Conservation (phyloP, 2,113 vertebrate genomes). For the Melozone crissalis region DNA sequence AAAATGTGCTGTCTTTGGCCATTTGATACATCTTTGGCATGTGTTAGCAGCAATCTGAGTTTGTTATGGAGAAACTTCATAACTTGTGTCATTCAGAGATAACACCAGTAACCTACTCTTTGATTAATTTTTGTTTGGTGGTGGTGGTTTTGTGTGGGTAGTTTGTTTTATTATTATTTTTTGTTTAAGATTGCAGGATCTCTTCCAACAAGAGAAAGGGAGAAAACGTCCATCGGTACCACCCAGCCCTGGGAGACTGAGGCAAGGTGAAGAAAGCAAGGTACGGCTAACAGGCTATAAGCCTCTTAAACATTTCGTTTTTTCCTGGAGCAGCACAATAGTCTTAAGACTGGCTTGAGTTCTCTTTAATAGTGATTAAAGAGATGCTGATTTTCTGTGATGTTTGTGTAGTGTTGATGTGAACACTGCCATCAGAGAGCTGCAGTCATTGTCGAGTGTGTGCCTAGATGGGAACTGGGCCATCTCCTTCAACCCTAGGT, state of each 20-base stretch:
- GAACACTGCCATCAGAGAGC: neutral
- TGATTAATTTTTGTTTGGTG: neutral
- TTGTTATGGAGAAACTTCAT: neutral
- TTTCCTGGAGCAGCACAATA: neutral
- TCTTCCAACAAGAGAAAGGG: conserved; percentile 97
- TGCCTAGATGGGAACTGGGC: neutral
- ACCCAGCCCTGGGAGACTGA: conserved; percentile 91
- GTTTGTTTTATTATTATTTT: neutral
- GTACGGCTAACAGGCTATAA: conserved; percentile 62
- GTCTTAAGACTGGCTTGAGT: neutral
- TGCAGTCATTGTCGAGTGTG: neutral
- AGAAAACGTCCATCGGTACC: conserved; percentile 94
- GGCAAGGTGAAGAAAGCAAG: conserved; percentile 93
- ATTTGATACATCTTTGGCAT: neutral
- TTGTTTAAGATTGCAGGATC: conserved; percentile 87
- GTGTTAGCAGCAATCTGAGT: neutral
- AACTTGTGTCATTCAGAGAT: neutral
- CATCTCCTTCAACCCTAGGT: neutral
- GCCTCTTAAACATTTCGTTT: neutral
- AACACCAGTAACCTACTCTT: neutral
- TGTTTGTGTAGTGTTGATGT: neutral
- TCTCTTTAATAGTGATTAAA: neutral
- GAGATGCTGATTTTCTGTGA: neutral
- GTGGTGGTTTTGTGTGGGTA: neutral
- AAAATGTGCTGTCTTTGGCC: neutral